phyloP scores from a whole-genome alignment of 2,797 vertebrate genomes.

The Anguilla anguilla region DNA sequence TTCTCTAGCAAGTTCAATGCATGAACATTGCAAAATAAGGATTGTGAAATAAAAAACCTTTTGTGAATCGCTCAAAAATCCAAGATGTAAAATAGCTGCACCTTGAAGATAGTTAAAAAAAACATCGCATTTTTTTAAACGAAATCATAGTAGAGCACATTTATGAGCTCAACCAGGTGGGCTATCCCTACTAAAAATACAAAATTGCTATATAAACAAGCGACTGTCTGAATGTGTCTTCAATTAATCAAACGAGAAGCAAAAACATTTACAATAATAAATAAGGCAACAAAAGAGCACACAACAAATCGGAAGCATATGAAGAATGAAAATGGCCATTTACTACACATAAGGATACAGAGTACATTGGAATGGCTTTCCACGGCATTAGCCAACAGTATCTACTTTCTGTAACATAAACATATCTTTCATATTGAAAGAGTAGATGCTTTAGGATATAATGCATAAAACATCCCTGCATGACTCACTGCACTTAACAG shows the following conservation, averaged over 20 bases:
- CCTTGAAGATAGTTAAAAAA: background rate
- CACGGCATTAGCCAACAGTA: background rate
- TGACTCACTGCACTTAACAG: background rate
- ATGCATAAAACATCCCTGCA: constrained; percentile 5
- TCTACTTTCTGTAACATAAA: constrained; percentile 22
- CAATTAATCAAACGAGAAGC: background rate
- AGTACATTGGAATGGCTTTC: constrained; percentile 25
- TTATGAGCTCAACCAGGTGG: background rate
- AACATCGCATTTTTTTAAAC: background rate
- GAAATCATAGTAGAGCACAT: background rate
- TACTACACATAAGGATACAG: background rate
- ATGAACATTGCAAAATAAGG: too few species aligned
- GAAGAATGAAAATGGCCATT: background rate
- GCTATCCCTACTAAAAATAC: background rate
- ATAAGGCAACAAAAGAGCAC: background rate
- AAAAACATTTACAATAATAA: background rate
- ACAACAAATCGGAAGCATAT: background rate
- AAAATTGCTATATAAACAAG: background rate
- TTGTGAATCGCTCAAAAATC: too few species aligned
- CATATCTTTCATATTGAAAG: background rate
- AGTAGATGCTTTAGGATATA: background rate
- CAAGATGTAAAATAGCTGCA: too few species aligned
- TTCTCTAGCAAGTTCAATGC: too few species aligned
- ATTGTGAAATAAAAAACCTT: too few species aligned
- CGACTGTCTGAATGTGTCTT: background rate